Evolutionary conservation across 2,797 vertebrate species (phyloP).

Genomic region (Capromys pilorides): DNA sequence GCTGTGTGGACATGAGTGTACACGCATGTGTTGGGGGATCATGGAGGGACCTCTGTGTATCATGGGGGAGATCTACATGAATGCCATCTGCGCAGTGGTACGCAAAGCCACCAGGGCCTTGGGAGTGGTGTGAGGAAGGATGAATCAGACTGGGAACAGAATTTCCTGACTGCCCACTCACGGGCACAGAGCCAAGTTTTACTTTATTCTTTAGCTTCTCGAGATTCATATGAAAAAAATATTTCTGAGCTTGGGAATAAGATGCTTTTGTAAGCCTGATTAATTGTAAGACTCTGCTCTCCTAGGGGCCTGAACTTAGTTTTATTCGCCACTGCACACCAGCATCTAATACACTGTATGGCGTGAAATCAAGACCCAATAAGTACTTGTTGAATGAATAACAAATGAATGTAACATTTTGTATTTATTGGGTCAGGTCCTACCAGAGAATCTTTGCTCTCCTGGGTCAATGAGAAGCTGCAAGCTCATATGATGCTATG

Average conservation of each 20-base stretch:
- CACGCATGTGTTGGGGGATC: neutral
- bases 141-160: constrained; percentile 60
- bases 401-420: constrained; percentile 57
- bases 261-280: constrained; percentile 29
- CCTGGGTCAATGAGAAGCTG: constrained; percentile 49
- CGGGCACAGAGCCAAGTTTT: constrained; percentile 26
- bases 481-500: neutral
- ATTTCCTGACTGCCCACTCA: constrained; percentile 70
- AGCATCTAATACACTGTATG: neutral
- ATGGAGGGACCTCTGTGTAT: neutral
- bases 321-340: neutral
- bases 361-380: constrained; percentile 29
- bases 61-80: neutral
- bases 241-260: constrained; percentile 15
- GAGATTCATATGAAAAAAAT: constrained; percentile 38
- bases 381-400: constrained; percentile 57
- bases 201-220: constrained; percentile 56
- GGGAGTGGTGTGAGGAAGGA: constrained; percentile 31
- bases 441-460: constrained; percentile 37
- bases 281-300: constrained; percentile 12
- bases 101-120: neutral
- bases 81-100: constrained; percentile 43
- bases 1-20: neutral
- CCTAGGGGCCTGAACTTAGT: neutral
- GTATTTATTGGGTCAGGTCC: constrained; percentile 36